phyloP scores from a whole-genome alignment of 2,797 vertebrate genomes.

The Syndactyla subalaris region DNA sequence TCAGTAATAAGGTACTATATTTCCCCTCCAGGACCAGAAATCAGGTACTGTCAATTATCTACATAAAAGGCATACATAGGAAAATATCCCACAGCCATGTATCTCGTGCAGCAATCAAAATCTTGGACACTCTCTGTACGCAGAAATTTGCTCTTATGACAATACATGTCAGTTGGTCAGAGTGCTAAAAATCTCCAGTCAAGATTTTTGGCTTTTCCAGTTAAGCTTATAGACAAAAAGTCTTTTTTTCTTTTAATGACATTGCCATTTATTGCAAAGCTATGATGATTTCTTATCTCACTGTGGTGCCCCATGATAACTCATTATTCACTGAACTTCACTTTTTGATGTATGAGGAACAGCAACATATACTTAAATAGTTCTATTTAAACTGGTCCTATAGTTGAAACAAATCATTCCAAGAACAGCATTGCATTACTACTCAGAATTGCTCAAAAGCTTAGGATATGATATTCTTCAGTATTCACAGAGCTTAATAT shows the following conservation, averaged over 20 bases:
- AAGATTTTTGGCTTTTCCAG: slow-evolving; percentile 41
- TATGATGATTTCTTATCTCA: slow-evolving; percentile 51
- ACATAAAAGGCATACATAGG: background rate
- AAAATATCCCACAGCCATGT: background rate
- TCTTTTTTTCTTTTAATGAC: slow-evolving; percentile 50
- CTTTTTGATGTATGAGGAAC: slow-evolving; percentile 60
- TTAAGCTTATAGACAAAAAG: slow-evolving; percentile 44
- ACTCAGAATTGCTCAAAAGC: slow-evolving; percentile 55
- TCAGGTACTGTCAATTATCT: background rate
- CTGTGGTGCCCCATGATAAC: slow-evolving; percentile 19
- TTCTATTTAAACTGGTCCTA: slow-evolving; percentile 62
- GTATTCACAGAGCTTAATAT: slow-evolving; percentile 48
- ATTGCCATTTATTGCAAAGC: slow-evolving; percentile 55
- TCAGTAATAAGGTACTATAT: background rate
- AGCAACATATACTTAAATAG: slow-evolving; percentile 57
- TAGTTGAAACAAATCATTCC: slow-evolving; percentile 66
- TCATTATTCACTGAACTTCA: slow-evolving; percentile 54
- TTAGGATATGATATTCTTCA: slow-evolving; percentile 8
- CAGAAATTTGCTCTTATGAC: background rate
- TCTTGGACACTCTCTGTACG: background rate
- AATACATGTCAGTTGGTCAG: background rate
- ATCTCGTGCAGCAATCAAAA: background rate
- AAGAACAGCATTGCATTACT: slow-evolving; percentile 48
- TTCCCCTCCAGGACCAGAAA: slow-evolving; percentile 17
- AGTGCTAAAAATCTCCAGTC: background rate